Evolutionary conservation across 2,113 vertebrate genomes (phyloP).

Genomic region (Casuarius casuarius): DNA sequence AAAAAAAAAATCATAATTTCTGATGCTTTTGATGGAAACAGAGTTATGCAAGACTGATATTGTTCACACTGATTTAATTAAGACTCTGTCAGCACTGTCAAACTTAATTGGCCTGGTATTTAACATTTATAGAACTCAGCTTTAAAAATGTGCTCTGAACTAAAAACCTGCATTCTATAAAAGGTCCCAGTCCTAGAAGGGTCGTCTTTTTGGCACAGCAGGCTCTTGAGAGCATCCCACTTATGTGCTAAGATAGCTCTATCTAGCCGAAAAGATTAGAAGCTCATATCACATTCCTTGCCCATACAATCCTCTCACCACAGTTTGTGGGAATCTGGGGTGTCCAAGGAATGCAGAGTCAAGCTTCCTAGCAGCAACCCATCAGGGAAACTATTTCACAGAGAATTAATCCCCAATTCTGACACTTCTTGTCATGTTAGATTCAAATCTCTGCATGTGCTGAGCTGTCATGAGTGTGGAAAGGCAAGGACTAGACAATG

Average conservation of each 20-base stretch:
- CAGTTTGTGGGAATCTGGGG: neutral
- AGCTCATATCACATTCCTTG: neutral
- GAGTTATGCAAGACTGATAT: slow-evolving; percentile 40
- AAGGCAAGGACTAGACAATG: slow-evolving; percentile 6
- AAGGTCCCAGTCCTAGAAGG: neutral
- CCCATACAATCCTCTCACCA: neutral
- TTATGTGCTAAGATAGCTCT: neutral
- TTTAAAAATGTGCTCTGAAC: slow-evolving; percentile 6
- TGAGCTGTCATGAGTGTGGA: neutral
- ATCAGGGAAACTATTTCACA: neutral
- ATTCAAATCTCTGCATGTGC: neutral
- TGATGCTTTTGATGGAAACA: slow-evolving; percentile 20
- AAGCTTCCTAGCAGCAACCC: neutral
- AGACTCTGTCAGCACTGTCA: slow-evolving; percentile 41
- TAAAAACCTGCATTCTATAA: slow-evolving; percentile 8
- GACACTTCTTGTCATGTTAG: neutral
- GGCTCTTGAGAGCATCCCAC: neutral
- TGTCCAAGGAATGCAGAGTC: slow-evolving; percentile 10
- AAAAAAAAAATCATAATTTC: neutral
- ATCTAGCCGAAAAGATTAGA: neutral
- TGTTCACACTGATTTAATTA: slow-evolving; percentile 55
- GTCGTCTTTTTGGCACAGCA: neutral
- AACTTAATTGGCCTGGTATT: slow-evolving; percentile 43
- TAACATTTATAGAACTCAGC: slow-evolving; percentile 17
- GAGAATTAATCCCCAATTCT: neutral